Evolutionary conservation across 2,888 invertebrate species (phyloP).

Genomic region (Argyra leucocephala): DNA sequence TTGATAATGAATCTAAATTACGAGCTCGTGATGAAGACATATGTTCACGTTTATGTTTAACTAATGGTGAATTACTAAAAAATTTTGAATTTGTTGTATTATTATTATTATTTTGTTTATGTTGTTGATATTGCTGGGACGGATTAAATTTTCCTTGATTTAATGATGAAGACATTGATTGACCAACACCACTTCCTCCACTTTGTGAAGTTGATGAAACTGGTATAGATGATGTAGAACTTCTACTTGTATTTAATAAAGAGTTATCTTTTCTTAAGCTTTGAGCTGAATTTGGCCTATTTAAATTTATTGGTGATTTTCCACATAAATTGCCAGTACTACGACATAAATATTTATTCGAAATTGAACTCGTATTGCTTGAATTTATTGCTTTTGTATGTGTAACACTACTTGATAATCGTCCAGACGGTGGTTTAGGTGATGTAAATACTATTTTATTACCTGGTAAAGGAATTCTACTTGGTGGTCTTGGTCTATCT

Average conservation of each 20-base stretch:
- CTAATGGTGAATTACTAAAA: conserved; percentile 38
- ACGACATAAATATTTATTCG: conserved; percentile 39
- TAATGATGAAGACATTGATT: conserved; percentile 8
- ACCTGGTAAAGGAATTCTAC: conserved; percentile 61
- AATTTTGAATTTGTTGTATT: conserved; percentile 29
- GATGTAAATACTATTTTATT: conserved; percentile 49
- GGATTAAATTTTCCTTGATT: conserved; percentile 21
- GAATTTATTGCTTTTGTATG: background rate
- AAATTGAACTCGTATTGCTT: conserved; percentile 32
- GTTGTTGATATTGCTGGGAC: conserved; percentile 24
- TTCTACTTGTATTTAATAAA: conserved; percentile 33
- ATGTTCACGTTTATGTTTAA: conserved; percentile 44
- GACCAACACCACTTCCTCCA: conserved; percentile 22
- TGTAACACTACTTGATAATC: conserved; percentile 26
- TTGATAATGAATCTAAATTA: conserved; percentile 47
- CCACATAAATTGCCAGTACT: conserved; percentile 40
- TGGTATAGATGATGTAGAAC: conserved; percentile 41
- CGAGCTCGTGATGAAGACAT: conserved; percentile 46
- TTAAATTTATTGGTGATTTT: conserved; percentile 35
- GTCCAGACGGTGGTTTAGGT: conserved; percentile 51
- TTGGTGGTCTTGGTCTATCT: conserved; percentile 48
- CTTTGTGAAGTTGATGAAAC: conserved; percentile 34
- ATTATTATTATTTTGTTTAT: conserved; percentile 20
- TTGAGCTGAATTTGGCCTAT: conserved; percentile 49
- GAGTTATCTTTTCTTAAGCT: conserved; percentile 40